Conservation (phyloP, 2,888 invertebrate species). For the Sarcophaga carnaria region DNA sequence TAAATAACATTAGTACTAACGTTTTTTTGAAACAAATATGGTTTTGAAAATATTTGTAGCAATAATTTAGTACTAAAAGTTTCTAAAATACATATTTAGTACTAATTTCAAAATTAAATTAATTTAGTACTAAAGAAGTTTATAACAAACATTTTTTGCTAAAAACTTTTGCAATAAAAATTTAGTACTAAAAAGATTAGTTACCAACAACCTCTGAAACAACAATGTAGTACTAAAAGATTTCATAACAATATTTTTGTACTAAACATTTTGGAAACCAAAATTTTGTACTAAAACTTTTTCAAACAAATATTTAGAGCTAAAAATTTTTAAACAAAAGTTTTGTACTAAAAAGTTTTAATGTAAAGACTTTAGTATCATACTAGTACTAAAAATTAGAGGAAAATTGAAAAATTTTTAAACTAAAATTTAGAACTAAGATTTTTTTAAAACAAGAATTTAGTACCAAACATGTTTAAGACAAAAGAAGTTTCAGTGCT, state of each 20-base stretch:
- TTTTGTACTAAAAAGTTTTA: background rate
- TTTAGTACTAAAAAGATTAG: background rate
- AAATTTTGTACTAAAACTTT: conserved; percentile 2
- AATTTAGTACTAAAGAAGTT: too few relatives aligned
- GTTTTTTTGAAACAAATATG: background rate
- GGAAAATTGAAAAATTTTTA: too few relatives aligned
- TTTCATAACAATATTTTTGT: background rate
- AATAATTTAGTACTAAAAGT: too few relatives aligned
- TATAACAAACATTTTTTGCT: too few relatives aligned
- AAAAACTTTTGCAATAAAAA: background rate
- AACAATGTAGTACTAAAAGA: background rate
- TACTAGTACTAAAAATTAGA: too few relatives aligned
- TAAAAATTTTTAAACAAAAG: background rate
- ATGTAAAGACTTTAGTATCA: background rate
- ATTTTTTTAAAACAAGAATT: background rate
- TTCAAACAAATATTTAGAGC: background rate
- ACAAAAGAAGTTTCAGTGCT: too few relatives aligned
- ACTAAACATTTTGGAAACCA: background rate
- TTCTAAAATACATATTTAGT: background rate
- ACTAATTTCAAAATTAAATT: too few relatives aligned
- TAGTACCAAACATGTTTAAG: too few relatives aligned
- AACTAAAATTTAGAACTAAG: background rate
- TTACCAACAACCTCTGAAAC: background rate
- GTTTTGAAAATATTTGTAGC: too few relatives aligned
- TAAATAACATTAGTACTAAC: background rate